Conservation (phyloP, 1,140 invertebrate species). For the Caerostris darwini region DNA sequence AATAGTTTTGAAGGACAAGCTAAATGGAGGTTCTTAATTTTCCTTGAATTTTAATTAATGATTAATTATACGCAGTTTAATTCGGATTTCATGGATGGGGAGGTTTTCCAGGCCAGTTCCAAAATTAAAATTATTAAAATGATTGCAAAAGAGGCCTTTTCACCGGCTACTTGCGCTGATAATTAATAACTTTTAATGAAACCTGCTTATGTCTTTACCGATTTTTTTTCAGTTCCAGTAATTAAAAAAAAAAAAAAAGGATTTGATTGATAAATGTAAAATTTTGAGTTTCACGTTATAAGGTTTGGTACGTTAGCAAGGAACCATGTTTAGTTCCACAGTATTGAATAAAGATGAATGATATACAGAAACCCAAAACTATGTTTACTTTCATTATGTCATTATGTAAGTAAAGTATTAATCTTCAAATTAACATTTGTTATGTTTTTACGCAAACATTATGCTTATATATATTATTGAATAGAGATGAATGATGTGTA, state of each 20-base stretch:
- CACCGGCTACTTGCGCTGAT: not conserved
- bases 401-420: too few species aligned
- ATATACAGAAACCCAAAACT: too few species aligned
- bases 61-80: conserved; percentile 42
- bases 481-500: too few species aligned
- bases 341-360: too few species aligned
- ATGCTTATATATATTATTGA: too few species aligned
- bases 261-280: not conserved
- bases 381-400: too few species aligned
- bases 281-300: too few species aligned
- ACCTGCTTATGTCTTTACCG: not conserved
- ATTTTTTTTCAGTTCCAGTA: not conserved
- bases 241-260: not conserved
- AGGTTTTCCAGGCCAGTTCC: not conserved
- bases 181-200: conserved; percentile 30
- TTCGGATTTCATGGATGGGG: conserved; percentile 23
- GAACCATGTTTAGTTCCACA: too few species aligned
- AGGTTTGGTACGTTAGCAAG: too few species aligned
- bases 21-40: conserved; percentile 18
- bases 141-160: not conserved
- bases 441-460: too few species aligned
- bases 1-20: conserved; percentile 54
- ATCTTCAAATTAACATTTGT: too few species aligned
- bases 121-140: conserved; percentile 19
- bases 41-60: conserved; percentile 39